phyloP scores from a whole-genome alignment of 2,113 vertebrate species.

The Tretioscincus oriximinensis region DNA sequence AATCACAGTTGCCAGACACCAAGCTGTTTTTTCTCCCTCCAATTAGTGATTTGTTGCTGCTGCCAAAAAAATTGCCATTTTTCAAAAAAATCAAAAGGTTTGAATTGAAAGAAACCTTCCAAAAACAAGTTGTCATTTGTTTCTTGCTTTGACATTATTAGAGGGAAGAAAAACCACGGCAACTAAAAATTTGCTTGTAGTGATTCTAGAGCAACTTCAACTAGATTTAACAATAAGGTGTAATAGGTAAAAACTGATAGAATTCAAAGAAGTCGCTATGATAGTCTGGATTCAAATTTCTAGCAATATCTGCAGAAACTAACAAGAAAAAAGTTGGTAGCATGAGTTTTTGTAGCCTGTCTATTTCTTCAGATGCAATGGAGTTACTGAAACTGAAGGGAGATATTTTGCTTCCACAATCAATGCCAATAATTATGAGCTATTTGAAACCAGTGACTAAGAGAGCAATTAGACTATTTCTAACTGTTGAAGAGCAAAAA shows the following conservation, averaged over 20 bases:
- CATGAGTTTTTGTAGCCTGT: too few relatives aligned
- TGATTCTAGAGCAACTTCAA: not conserved
- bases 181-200: not conserved
- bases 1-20: not conserved
- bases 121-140: not conserved
- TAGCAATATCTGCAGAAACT: too few relatives aligned
- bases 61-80: not conserved
- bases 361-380: too few relatives aligned
- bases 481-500: too few relatives aligned
- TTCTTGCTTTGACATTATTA: not conserved
- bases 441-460: accelerated
- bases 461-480: not conserved
- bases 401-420: not conserved
- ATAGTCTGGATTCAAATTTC: too few relatives aligned
- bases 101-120: not conserved
- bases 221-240: not conserved
- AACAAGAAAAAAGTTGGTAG: too few relatives aligned
- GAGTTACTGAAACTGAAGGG: too few relatives aligned
- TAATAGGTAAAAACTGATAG: not conserved
- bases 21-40: not conserved
- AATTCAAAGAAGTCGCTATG: not conserved
- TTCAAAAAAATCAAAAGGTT: not conserved
- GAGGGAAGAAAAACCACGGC: too few relatives aligned
- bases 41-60: not conserved
- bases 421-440: not conserved